Evolutionary conservation across 2,113 vertebrate species (phyloP), one percentile per base, ranked within the genome.

Genomic region (Hucho hucho): DNA sequence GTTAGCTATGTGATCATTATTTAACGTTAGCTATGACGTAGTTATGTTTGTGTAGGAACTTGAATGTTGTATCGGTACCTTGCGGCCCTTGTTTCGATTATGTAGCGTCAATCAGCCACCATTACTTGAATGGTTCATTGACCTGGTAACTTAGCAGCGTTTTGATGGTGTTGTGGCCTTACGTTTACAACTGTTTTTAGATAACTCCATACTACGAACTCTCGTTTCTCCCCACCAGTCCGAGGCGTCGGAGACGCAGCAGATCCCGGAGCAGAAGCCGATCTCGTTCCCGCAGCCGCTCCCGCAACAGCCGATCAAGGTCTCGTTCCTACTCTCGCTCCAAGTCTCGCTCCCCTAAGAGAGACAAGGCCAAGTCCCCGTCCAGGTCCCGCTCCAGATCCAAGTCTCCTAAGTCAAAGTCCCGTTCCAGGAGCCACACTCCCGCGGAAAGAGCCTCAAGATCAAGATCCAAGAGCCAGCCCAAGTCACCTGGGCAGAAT

Each of bases 381-480:
- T 96, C 95, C 56, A 87, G 89, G 0, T 96, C 96, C 13, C 93
- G 92, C 25, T 94, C 96, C 22, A 92, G 94, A 4, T 97, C 96
- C 12, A 78, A 93, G 20, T 96, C 95, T 13, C 49, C 49, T 1
- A 64, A 89, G 1, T 96, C 95, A 2, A 64, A 89, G 1, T 95
- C 95, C 68, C 78, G 89, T 73, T 96, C 95, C 12, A 81, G 89
- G 53, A 83, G 93, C 91, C 28, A 92, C 26, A 81, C 94, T 0
- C 93, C 94, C 4, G n/a, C 58, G 0, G 93, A 94, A 92, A 91
- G 93, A 78, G 93, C 92, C 82, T 96, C 95, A 26, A 86, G 95
- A 76, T 97, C 96, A 6, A 93, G 94, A 26, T 96, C 96, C 67
- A 95, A 96, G 90, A 98, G 95, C 18, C 94, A 89, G 75, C 94